phyloP scores from a whole-genome alignment of 2,113 vertebrate genomes.

The Equus przewalskii region DNA sequence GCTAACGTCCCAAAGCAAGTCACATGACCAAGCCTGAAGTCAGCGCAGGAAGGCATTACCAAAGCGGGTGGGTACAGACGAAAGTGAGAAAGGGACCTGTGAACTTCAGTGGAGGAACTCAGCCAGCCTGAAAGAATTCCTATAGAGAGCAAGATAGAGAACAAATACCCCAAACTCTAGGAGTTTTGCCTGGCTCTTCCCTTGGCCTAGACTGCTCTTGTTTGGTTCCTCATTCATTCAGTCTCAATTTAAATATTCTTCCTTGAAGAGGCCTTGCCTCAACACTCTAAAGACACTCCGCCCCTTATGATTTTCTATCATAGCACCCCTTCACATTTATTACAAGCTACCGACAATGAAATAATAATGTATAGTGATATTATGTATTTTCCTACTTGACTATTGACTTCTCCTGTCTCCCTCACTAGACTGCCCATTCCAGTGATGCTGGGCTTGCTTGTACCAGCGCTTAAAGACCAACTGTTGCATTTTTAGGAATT shows the following conservation, averaged over 20 bases:
- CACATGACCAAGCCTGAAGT: neutral
- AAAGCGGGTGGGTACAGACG: neutral
- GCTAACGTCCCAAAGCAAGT: neutral
- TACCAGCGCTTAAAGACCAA: neutral
- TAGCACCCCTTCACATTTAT: neutral
- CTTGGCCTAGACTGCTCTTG: neutral
- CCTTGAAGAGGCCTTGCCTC: neutral
- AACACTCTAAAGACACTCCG: neutral
- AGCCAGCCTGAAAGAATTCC: neutral
- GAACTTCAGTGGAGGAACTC: neutral
- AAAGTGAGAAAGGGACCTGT: neutral
- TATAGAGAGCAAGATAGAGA: neutral
- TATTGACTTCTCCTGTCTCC: neutral
- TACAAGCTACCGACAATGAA: neutral
- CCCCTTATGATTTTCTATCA: neutral
- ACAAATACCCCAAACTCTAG: neutral
- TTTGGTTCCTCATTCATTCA: neutral
- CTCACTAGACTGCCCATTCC: neutral
- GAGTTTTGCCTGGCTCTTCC: neutral
- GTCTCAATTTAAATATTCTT: neutral
- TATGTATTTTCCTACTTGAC: neutral
- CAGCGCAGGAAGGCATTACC: neutral
- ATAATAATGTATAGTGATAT: neutral
- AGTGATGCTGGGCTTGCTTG: neutral
- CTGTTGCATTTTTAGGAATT: neutral